Evolutionary conservation across 37 sponge, comb jelly and placozoan genomes (phyloP).

Genomic region (Agelas oroides): DNA sequence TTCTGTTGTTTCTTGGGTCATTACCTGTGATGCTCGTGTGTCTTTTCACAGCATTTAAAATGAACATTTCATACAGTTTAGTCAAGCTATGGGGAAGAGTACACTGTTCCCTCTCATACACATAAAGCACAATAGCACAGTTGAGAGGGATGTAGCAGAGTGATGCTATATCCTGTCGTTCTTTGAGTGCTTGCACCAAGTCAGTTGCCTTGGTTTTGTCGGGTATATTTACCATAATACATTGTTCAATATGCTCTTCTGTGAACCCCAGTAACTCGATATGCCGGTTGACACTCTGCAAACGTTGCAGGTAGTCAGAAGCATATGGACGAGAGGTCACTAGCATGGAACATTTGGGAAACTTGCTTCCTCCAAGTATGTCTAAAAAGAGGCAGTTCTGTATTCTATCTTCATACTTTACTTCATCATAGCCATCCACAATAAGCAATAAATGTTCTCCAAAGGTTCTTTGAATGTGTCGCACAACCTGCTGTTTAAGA

Average conservation of each 20-base stretch:
- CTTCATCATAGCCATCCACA: conserved; percentile 31
- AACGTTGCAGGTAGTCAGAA: too few relatives aligned
- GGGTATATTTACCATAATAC: neutral
- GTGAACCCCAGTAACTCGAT: conserved; percentile 22
- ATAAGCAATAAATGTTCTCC: conserved; percentile 3
- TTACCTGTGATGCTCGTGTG: neutral
- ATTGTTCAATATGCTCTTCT: conserved; percentile 7
- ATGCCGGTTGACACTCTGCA: too few relatives aligned
- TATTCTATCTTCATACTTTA: neutral
- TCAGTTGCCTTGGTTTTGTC: neutral
- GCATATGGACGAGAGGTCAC: too few relatives aligned
- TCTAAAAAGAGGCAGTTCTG: neutral
- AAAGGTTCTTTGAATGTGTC: neutral
- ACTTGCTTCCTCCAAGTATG: neutral
- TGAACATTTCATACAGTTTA: too few relatives aligned
- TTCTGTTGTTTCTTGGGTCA: too few relatives aligned
- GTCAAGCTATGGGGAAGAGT: too few relatives aligned
- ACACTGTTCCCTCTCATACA: too few relatives aligned
- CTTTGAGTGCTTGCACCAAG: neutral
- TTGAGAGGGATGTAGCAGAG: too few relatives aligned
- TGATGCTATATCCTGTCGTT: too few relatives aligned
- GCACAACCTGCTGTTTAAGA: neutral
- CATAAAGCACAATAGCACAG: too few relatives aligned
- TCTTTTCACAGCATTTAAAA: too few relatives aligned
- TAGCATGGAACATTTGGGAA: neutral